Evolutionary conservation across 2,888 invertebrate genomes (phyloP), one percentile per base, ranked within the genome.

Genomic region (Xestia ashworthii): DNA sequence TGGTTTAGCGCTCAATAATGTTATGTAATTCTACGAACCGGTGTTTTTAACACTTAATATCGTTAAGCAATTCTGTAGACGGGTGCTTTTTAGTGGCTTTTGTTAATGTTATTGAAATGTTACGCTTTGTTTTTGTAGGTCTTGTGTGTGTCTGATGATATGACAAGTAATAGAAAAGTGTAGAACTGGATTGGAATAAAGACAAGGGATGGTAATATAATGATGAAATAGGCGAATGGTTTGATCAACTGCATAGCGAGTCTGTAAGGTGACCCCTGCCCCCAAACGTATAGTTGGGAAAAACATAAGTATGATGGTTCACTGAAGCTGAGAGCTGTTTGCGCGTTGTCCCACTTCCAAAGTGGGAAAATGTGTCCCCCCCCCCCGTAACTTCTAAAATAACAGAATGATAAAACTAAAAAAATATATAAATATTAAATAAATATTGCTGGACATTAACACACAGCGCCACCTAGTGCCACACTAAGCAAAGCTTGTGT

Each of bases 1-100:
- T 9, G 53, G 4, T 83, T 68, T 68, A 76, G 48, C 16, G 25
- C 22, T 60, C 74, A 50, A 74, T 74, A 50, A 60, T 60, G 14
- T 48, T 74, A 6, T 46, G 5, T 14, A 38, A 41, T 72, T 44
- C 12, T 71, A 3, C 38, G 5, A 58, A 74, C n/a, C 16, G 38
- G 44, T 65, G 44, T 44, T 62, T 62, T 32, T 19, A 64, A 25
- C 16, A 48, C 74, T 38, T 16, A 16, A 41, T 76, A 48, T 16
- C 25, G 19, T 14, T 9, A 6, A 16, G 8, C 0, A 48, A 22
- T 76, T 16, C 14, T 38, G 2, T 60, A 22, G 14, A 75, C 75
- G 0, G 38, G 11, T 74, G 46, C 9, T 32, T 41, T 77, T 44
- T 44, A 75, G 48, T 44, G 1, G 22, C 0, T 12, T 4, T 14